Evolutionary conservation across 1,140 invertebrate genomes (phyloP).

Genomic region (Aphelinus certus): DNA sequence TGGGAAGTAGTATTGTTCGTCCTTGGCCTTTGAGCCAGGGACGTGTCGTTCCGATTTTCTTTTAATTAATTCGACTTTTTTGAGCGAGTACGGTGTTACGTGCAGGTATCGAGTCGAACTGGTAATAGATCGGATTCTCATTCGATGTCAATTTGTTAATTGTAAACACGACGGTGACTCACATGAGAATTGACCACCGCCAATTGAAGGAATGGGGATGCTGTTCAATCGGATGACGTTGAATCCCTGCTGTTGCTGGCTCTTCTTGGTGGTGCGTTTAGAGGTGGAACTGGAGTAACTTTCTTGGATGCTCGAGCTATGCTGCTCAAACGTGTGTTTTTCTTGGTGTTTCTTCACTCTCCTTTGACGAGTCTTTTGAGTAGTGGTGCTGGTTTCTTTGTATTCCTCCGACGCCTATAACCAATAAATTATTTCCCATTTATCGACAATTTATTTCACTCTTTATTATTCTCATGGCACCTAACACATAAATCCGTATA

Average conservation of each 20-base stretch:
- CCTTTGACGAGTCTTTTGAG: slow-evolving; percentile 58
- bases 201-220: slow-evolving; percentile 75
- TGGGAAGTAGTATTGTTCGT: too few species aligned
- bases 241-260: slow-evolving; percentile 60
- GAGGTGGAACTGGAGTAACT: slow-evolving; percentile 52
- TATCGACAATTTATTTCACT: too few species aligned
- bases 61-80: too few species aligned
- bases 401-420: slow-evolving; percentile 64
- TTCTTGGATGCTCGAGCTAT: slow-evolving; percentile 56
- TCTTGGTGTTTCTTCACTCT: slow-evolving; percentile 57
- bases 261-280: slow-evolving; percentile 8
- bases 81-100: too few species aligned
- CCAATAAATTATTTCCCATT: neutral
- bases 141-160: too few species aligned
- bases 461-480: too few species aligned
- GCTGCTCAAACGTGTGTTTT: slow-evolving; percentile 56
- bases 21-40: too few species aligned
- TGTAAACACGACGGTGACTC: slow-evolving; percentile 46
- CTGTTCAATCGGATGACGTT: slow-evolving; percentile 75
- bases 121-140: too few species aligned
- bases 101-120: too few species aligned
- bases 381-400: slow-evolving; percentile 55
- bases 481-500: too few species aligned
- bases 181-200: slow-evolving; percentile 79
- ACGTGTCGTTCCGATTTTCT: too few species aligned